Base-by-base conservation (phyloP, 2,888 invertebrate species). In the Flabesymbios commensalis region DNA sequence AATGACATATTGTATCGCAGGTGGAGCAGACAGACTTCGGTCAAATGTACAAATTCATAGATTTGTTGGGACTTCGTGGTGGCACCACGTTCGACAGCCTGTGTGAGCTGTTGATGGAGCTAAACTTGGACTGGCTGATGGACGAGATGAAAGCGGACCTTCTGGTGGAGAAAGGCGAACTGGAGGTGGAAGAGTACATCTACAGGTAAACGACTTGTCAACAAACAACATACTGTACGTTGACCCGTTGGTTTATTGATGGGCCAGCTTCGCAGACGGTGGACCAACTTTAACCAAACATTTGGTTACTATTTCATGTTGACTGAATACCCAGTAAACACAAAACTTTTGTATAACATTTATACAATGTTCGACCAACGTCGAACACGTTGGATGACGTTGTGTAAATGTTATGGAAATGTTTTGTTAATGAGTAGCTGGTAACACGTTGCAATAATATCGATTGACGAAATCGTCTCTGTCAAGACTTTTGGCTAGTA, bases 111-210 rank as follows among this genome's bases (percentile, higher is more conserved):
- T 41, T 60, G 43, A 26, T 14, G 14, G 61, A 57, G 28, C 19
- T 14, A 22, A 47, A 47, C 22, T 32, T 57, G 24, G 29, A 17
- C 17, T 59, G 59, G 59, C 32, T 59, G 26, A 32, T 32, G 17
- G 59, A 57, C 28, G 59, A 59, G 49, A 57, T 59, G 28, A 7
- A 31, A 7, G 49, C 49, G 22, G 53, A 56, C 7, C 26, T 59
- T 14, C 28, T 56, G 45, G 43, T 55, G 2, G 54, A 59, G 29
- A n/a, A 19, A 17, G 59, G 55, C 19, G 45, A 59, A 28, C 53
- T 59, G n/a, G 33, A 43, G 26, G 31, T 59, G n/a, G 59, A 59
- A 36, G 59, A 59, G 26, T 59, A 59, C 22, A 47, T 59, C 7
- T 55, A 55, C 36, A 5, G 59, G 4, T 54, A 59, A 32, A 43